A percentile compares a stretch with the other conserved stretches of the same genome.
These are phyloP conservation scores for Podargus strigoides DNA, from an alignment of 2,797 vertebrate species.

Conservation along the genomic window DNA sequence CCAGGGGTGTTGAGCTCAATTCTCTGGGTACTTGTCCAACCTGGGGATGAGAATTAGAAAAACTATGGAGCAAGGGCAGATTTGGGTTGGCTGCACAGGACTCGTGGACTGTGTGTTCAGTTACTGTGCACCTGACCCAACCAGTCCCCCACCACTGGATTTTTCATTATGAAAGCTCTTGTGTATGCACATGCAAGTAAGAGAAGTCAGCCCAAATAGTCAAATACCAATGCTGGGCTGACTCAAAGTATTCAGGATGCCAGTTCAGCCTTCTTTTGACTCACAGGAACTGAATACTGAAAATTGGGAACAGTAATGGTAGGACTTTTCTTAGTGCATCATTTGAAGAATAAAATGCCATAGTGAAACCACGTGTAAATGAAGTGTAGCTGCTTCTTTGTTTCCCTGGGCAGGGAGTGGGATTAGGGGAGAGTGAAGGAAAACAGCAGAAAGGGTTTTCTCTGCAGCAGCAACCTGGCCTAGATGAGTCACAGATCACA, in stretches of 20 bases:
- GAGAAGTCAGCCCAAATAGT: not conserved
- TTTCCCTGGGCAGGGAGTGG: not conserved
- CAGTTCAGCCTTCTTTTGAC: not conserved
- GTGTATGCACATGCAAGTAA: not conserved
- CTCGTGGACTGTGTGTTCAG: not conserved
- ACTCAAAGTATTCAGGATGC: not conserved
- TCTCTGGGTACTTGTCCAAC: not conserved
- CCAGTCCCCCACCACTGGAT: too few species aligned
- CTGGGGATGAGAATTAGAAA: not conserved
- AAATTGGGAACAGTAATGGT: not conserved
- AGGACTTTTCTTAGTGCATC: not conserved
- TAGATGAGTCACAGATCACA: conserved; percentile 27
- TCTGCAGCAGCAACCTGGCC: not conserved
- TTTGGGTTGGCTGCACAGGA: rapidly evolving
- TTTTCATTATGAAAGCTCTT: not conserved
- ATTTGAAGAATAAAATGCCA: not conserved
- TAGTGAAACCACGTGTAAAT: not conserved
- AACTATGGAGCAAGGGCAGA: not conserved
- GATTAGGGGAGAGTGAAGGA: not conserved
- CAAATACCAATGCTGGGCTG: not conserved
- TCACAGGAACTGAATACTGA: not conserved
- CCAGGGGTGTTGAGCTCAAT: not conserved
- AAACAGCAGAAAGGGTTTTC: not conserved
- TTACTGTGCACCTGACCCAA: not conserved
- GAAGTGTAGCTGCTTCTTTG: not conserved